Base-by-base conservation (phyloP, 64 coral and sea anemone species). In the Astreopora myriophthalma region DNA sequence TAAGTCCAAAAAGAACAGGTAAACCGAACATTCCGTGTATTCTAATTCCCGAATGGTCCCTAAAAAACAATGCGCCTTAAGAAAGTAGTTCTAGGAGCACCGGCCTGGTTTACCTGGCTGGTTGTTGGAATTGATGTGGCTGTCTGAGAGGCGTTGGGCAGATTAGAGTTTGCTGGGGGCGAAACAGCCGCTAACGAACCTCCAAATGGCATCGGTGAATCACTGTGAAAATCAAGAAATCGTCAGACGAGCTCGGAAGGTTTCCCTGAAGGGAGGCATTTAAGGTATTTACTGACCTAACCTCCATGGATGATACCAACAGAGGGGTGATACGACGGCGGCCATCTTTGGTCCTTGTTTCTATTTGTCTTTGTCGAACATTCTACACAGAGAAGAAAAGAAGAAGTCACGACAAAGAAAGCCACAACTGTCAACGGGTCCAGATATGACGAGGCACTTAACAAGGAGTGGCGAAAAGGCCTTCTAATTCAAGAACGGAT, bases 331-430 rank as follows among this genome's bases (percentile, higher is more conserved):
- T 98, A 10, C 96, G 85, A 60, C 96, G 70, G 22, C 96, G 68
- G 9, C 96, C 96, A 87, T 98, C 96, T 75, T 98, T 98, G 3
- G 96, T 98, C 60, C 94, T 72, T 25, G 94, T 98, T 90, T 98
- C 96, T 20, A 93, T 52, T 48, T 98, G 96, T 39, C 93, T 91
- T 62, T 98, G 81, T 31, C 71, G 63, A 12, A 98, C 94, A 88
- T 89, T 95, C 96, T 98, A 19, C 13, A 55, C 40, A 20, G 20
- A 35, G 60, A n/a, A 48, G 2, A 52, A 58, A n/a, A 33, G 12
- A 37, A 37, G 5, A 2, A 19, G 9, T 23, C 6, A 3, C 0
- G 27, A 25, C 24, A 66, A 26, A 26, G 20, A 5, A 66, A 66
- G 8, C 6, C 5, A 7, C 1, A 66, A n/a, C n/a, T n/a, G n/a